Evolutionary conservation across 2,113 vertebrate genomes (phyloP).

Genomic region (Bufo gargarizans): DNA sequence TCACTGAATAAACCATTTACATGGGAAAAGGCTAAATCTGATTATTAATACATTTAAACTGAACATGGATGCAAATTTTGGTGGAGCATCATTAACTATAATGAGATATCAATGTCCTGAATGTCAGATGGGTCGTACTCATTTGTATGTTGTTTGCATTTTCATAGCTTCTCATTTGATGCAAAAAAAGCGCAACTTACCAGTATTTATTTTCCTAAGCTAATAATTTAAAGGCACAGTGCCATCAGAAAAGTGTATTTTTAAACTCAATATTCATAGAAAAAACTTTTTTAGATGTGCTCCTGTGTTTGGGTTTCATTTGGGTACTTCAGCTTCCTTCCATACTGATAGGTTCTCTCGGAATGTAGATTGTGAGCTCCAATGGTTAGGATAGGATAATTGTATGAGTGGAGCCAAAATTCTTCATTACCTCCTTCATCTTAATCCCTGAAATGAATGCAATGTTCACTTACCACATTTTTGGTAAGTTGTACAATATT

Average conservation of each 20-base stretch:
- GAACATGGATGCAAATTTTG: background rate
- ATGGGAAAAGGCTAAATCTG: background rate
- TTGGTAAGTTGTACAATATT: too few species aligned
- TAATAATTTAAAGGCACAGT: background rate
- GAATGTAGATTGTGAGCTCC: too few species aligned
- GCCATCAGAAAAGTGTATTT: too few species aligned
- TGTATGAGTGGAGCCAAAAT: background rate
- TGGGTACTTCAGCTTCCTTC: too few species aligned
- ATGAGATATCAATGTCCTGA: background rate
- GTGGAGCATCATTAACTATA: background rate
- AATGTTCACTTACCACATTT: too few species aligned
- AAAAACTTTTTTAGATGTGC: too few species aligned
- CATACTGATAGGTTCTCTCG: too few species aligned
- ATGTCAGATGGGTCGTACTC: background rate
- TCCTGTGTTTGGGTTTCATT: too few species aligned
- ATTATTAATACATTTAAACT: conserved; percentile 1
- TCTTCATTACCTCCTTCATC: background rate
- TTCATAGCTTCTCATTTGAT: background rate
- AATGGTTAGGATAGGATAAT: too few species aligned
- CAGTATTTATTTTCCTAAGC: background rate
- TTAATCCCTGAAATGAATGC: background rate
- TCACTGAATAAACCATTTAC: background rate
- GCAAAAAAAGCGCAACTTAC: background rate
- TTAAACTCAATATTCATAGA: too few species aligned
- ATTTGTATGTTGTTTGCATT: background rate